Conservation (phyloP, 2,888 invertebrate species). For the Acrobasis suavella region DNA sequence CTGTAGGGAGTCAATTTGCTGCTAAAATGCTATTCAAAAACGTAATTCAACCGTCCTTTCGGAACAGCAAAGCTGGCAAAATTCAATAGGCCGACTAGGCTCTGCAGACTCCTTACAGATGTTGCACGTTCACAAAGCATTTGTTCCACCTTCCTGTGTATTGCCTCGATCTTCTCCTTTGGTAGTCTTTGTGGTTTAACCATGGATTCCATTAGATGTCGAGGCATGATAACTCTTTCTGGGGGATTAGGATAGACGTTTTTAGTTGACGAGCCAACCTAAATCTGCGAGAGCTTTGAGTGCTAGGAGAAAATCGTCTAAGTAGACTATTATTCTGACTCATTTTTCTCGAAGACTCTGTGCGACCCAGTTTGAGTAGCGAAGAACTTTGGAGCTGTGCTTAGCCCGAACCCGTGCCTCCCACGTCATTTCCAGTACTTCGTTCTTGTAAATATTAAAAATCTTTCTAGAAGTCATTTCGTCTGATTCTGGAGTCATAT, state of each 20-base stretch:
- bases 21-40: conserved; percentile 20
- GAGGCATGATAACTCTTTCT: conserved; percentile 25
- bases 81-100: conserved; percentile 26
- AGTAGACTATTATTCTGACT: conserved; percentile 28
- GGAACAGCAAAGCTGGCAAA: conserved; percentile 31
- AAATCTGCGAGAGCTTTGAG: conserved; percentile 25
- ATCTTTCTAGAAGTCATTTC: conserved; percentile 22
- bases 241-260: conserved; percentile 29
- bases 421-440: conserved; percentile 37
- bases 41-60: not conserved
- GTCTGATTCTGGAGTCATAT: not conserved
- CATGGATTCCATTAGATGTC: conserved; percentile 31
- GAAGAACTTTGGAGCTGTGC: conserved; percentile 36
- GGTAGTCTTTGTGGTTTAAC: conserved; percentile 29
- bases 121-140: not conserved
- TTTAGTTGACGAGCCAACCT: conserved; percentile 30
- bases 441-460: conserved; percentile 30
- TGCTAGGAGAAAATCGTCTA: conserved; percentile 31
- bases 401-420: conserved; percentile 39
- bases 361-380: conserved; percentile 30
- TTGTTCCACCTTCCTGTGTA: not conserved
- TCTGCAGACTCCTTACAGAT: not conserved
- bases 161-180: conserved; percentile 15
- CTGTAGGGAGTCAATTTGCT: not conserved
- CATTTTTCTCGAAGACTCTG: conserved; percentile 27